A percentile compares a stretch with the other conserved stretches of the same genome.
Evolutionary conservation across 2,113 vertebrate species (phyloP).

Genomic region (Rhinoderma darwinii): DNA sequence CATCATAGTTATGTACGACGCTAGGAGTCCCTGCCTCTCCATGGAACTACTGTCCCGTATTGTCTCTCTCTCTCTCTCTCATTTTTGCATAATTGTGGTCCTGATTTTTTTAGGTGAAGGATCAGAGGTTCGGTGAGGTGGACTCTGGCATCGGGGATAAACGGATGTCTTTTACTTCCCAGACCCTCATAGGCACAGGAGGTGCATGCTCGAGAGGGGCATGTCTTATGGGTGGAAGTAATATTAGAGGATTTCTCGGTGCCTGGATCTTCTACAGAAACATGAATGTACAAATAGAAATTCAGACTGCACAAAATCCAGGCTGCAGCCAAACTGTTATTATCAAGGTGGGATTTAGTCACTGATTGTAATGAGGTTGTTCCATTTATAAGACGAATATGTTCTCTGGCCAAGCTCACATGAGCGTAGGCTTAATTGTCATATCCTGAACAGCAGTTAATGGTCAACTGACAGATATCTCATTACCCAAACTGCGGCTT

Average conservation of each 20-base stretch:
- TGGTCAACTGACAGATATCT: slow-evolving; percentile 31
- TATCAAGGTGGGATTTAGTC: neutral
- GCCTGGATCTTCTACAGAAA: neutral
- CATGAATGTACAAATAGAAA: neutral
- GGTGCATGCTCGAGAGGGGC: neutral
- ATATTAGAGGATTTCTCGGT: neutral
- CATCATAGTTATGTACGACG: too few species aligned
- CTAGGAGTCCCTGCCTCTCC: too few species aligned
- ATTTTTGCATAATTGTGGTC: too few species aligned
- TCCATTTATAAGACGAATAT: neutral
- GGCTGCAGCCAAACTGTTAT: neutral
- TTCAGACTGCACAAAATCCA: neutral
- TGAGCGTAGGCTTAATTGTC: neutral
- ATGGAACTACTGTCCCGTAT: too few species aligned
- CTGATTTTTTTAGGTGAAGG: too few species aligned
- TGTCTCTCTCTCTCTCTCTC: too few species aligned
- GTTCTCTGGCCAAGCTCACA: neutral
- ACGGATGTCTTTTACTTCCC: too few species aligned
- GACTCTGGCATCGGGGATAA: too few species aligned
- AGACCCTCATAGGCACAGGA: too few species aligned
- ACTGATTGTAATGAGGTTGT: slow-evolving; percentile 4
- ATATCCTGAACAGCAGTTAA: slow-evolving; percentile 22
- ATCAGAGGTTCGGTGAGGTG: too few species aligned
- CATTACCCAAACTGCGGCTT: slow-evolving; percentile 14
- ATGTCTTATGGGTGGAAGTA: neutral